Conservation (phyloP, 2,113 vertebrate species). For the Gopherus flavomarginatus region DNA sequence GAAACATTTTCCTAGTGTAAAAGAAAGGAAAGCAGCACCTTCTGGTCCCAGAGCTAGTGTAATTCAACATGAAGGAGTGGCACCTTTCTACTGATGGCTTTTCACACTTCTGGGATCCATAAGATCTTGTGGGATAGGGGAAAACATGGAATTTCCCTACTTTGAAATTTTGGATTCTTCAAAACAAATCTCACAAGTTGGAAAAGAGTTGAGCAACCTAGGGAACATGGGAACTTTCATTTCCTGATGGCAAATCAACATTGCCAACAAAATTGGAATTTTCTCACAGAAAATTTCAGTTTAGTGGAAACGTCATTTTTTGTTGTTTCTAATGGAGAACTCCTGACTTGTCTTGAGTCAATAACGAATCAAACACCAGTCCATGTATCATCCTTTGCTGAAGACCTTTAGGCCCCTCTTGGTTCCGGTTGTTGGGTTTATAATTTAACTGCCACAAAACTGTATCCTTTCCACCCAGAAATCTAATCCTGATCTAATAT, state of each 20-base stretch:
- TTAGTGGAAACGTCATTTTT: neutral
- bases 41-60: no score
- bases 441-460: neutral
- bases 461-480: neutral
- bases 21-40: no score
- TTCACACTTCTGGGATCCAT: neutral
- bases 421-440: neutral
- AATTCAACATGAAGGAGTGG: neutral
- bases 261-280: neutral
- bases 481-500: neutral
- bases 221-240: neutral
- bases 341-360: neutral
- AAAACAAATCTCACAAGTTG: neutral
- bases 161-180: neutral
- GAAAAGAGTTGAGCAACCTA: neutral
- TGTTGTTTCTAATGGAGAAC: neutral
- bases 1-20: no score
- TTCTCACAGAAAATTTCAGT: neutral
- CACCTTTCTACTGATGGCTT: rapidly evolving
- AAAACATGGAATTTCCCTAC: neutral
- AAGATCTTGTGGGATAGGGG: neutral
- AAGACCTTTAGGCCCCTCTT: neutral
- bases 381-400: neutral
- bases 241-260: neutral
- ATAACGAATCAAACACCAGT: neutral